Evolutionary conservation across 2,888 invertebrate species (phyloP).

Genomic region (Drosophila robusta): DNA sequence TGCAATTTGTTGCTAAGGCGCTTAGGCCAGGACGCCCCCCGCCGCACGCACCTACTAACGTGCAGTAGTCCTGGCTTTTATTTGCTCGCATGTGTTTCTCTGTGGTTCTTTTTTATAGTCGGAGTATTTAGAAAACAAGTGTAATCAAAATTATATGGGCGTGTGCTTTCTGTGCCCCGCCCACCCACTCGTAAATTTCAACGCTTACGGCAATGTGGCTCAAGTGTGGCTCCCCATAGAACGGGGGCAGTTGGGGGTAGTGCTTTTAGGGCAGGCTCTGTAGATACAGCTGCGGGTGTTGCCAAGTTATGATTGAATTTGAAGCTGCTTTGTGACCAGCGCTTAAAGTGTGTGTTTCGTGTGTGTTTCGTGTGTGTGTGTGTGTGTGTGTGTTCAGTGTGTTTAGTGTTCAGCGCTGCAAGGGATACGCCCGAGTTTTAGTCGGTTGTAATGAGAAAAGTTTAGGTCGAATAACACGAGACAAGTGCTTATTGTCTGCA

Average conservation of each 20-base stretch:
- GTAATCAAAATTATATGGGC: conserved; percentile 80
- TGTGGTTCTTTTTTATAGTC: conserved; percentile 55
- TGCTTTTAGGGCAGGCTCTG: conserved; percentile 3
- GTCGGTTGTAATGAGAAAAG: conserved; percentile 71
- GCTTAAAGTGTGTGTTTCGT: conserved; percentile 25
- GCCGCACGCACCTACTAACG: neutral
- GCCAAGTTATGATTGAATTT: conserved; percentile 77
- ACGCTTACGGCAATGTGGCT: conserved; percentile 66
- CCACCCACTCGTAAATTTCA: conserved; percentile 60
- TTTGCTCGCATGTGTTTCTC: conserved; percentile 52
- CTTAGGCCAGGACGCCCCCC: conserved; percentile 42
- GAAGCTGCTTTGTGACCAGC: conserved; percentile 64
- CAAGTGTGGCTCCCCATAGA: conserved; percentile 25
- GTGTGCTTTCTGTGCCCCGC: conserved; percentile 42
- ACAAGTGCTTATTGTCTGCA: conserved; percentile 58
- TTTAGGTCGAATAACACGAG: conserved; percentile 47
- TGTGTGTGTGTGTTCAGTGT: neutral
- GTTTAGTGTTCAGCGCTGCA: conserved; percentile 6
- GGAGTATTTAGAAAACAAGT: conserved; percentile 78
- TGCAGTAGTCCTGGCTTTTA: conserved; percentile 57
- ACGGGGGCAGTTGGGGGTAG: neutral
- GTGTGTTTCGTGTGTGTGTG: conserved; percentile 1
- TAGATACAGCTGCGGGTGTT: conserved; percentile 35
- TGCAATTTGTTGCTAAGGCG: conserved; percentile 75
- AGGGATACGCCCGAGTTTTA: conserved; percentile 31